These are phyloP conservation scores for Marisa cornuarietis DNA, from an alignment of 1,140 invertebrate species.

Conservation along the genomic window DNA sequence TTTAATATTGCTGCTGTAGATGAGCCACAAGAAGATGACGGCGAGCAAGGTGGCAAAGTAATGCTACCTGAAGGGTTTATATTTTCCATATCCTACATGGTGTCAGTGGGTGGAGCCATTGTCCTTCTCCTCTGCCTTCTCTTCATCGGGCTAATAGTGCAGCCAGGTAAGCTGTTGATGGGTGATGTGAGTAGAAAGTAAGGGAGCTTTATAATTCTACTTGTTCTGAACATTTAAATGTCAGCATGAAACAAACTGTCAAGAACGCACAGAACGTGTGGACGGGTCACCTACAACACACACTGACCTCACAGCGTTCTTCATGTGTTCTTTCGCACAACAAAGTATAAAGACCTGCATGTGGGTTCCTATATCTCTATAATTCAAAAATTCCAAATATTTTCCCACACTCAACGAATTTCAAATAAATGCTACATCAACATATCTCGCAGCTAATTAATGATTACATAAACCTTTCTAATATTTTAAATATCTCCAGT, in stretches of 20 bases:
- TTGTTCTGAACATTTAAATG: not conserved
- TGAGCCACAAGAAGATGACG: not conserved
- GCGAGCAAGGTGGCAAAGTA: not conserved
- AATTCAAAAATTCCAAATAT: too few species aligned
- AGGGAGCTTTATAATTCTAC: not conserved
- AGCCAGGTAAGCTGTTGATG: constrained; percentile 36
- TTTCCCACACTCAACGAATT: too few species aligned
- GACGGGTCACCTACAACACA: too few species aligned
- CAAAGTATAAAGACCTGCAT: too few species aligned
- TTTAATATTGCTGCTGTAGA: not conserved
- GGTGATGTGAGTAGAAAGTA: not conserved
- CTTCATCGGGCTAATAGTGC: constrained; percentile 45
- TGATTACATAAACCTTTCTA: too few species aligned
- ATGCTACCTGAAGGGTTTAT: constrained; percentile 9
- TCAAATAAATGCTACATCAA: too few species aligned
- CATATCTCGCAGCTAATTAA: too few species aligned
- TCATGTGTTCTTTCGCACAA: too few species aligned
- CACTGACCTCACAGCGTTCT: too few species aligned
- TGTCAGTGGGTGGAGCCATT: constrained; percentile 44
- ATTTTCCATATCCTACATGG: constrained; percentile 40
- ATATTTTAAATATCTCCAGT: too few species aligned
- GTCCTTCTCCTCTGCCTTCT: constrained; percentile 47
- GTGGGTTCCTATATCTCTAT: too few species aligned
- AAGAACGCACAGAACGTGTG: too few species aligned
- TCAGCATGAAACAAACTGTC: not conserved